Evolutionary conservation across 2,888 invertebrate species (phyloP), one percentile per base, ranked within the genome.

Genomic region (Caenorhabditis sp.): DNA sequence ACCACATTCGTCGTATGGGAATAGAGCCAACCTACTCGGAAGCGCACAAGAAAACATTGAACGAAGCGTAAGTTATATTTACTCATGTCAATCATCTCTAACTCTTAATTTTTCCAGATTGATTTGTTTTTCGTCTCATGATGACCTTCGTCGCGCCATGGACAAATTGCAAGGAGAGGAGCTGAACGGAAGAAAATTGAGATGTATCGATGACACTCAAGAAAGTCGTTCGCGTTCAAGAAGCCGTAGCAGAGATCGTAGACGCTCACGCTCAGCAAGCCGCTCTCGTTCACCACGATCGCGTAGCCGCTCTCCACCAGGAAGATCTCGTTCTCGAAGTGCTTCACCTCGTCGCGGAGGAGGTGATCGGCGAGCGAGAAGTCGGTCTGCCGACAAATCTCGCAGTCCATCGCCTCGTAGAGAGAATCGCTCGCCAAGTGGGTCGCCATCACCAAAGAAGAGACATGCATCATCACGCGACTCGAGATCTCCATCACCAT

Each of bases 1-100:
- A 99, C 91, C 95, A 95, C 90, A 97, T 99, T 97, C 92, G 99
- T 87, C 95, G 95, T 90, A 96, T 96, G 83, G 97, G 97, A 77
- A 76, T 77, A 53, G 99, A 99, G 91, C 97, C 99, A 3, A 97
- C 97, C 36, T 99, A 96, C 89, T 97, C 99, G 84, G 97, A 93
- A 90, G 99, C 97, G 21, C 97, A 99, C 88, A 96, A 96, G 88
- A 93, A 94, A 87, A 93, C 93, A 83, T 92, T 94, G 83, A 97
- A 97, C 90, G 89, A 89, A 84, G 90, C 90, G 90, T 90, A 74
- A 80, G 89, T 80, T 59, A n/a, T n/a, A n/a, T n/a, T n/a, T n/a
- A n/a, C n/a, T n/a, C n/a, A n/a, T n/a, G n/a, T 66, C 8, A 27
- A 10, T 25, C 17, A 36, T 23, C 17, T 25, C 1, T 14, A 26